Percentiles rank a stretch among this genome's conserved stretches.
Evolutionary conservation across 2,797 vertebrate species (phyloP).

Genomic region (Natrix natrix): DNA sequence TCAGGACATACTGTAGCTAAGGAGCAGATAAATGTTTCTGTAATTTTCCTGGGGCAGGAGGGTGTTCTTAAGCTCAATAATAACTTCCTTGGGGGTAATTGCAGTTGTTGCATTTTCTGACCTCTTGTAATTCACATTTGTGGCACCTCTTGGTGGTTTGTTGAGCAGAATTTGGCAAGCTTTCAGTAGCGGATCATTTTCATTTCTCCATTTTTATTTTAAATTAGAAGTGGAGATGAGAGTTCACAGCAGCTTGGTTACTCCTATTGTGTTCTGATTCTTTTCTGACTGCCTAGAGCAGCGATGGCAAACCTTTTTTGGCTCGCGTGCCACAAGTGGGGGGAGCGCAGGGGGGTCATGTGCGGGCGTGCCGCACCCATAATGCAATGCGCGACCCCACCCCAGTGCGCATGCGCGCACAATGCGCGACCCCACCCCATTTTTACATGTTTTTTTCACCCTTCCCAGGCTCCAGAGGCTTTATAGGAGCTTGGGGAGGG

Average conservation of each 20-base stretch:
- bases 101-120: neutral
- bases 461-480: too few relatives aligned
- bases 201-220: neutral
- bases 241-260: neutral
- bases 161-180: neutral
- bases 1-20: neutral
- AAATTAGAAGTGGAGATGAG: neutral
- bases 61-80: neutral
- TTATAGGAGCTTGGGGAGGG: too few relatives aligned
- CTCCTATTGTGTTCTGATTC: neutral
- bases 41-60: neutral
- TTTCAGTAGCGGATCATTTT: neutral
- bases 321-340: too few relatives aligned
- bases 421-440: too few relatives aligned
- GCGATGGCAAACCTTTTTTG: too few relatives aligned
- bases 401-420: too few relatives aligned
- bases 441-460: too few relatives aligned
- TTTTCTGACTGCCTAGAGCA: neutral
- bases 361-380: too few relatives aligned
- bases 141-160: neutral
- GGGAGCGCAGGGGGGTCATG: too few relatives aligned
- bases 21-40: neutral
- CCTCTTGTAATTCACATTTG: neutral
- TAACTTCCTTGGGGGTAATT: neutral
- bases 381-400: too few relatives aligned